Evolutionary conservation across 2,113 vertebrate genomes (phyloP), one percentile per base, ranked within the genome.

Genomic region (Chionodraco myersi): DNA sequence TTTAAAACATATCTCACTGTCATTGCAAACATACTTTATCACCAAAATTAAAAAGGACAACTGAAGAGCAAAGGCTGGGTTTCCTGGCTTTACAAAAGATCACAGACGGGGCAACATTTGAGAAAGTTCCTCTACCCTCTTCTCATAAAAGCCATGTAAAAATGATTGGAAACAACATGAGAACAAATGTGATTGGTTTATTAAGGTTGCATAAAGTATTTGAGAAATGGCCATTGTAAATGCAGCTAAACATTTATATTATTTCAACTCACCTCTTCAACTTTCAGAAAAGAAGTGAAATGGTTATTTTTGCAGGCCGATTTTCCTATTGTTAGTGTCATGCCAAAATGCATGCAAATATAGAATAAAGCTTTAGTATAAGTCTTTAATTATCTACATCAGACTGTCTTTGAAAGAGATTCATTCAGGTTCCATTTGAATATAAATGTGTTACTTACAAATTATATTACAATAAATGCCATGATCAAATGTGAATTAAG

Each of bases 1-100:
- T 52, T 77, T 36, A 77, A 74, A 72, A 74, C 48, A 67, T 52
- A 34, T 62, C 44, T 54, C 48, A 16, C 44, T 11, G 57, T 41
- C 36, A 41, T 41, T 41, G 36, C 36, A 41, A 41, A 41, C 36
- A 41, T 63, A 23, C 52, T 52, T 52, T 10, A 69, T 62, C 57
- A 54, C 14, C 18, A 10, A 54, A 41, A 44, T 65, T 53, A 49
- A 44, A 4, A 68, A 49, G 30, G 68, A 74, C 10, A 64, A 64
- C 12, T 56, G 49, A 60, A 56, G 62, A 11, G 62, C 26, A 66
- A 60, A 44, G 48, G 48, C 4, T 1, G 10, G 6, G 18, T 58
- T 57, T 44, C 18, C 12, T 14, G 7, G 59, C 10, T 58, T 49
- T 5, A 34, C 10, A 34, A 49, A 48, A 34, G 53, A 36, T 16